phyloP scores from a whole-genome alignment of 2,113 vertebrate genomes.

The Caranx ignobilis region DNA sequence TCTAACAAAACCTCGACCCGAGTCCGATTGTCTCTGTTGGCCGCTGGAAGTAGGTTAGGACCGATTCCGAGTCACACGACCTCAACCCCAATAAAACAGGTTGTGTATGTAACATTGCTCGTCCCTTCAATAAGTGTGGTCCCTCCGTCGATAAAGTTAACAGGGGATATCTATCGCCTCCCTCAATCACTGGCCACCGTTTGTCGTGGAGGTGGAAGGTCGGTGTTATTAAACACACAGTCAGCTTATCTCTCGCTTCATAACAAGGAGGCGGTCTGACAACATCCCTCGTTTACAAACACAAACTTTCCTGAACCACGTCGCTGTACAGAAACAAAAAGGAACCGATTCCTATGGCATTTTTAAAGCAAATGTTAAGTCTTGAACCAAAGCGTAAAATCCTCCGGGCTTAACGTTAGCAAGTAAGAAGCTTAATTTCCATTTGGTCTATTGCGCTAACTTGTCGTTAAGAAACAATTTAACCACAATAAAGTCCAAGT shows the following conservation, averaged over 20 bases:
- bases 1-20: neutral
- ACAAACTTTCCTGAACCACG: neutral
- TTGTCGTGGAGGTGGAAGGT: neutral
- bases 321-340: neutral
- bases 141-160: neutral
- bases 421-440: slow-evolving; percentile 58
- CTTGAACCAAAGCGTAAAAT: neutral
- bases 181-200: neutral
- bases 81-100: neutral
- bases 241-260: neutral
- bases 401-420: slow-evolving; percentile 34
- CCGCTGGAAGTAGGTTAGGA: slow-evolving; percentile 34
- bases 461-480: neutral
- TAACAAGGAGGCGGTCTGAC: neutral
- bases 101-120: neutral
- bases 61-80: slow-evolving; percentile 26
- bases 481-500: neutral
- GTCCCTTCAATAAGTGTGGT: neutral
- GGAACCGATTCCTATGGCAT: neutral
- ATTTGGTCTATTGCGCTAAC: neutral
- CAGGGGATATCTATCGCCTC: rapidly evolving
- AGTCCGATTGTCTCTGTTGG: neutral
- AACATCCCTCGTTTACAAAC: neutral
- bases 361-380: neutral
- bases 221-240: neutral